Evolutionary conservation across 2,113 vertebrate species (phyloP).

Genomic region (Ceyx margarethae): DNA sequence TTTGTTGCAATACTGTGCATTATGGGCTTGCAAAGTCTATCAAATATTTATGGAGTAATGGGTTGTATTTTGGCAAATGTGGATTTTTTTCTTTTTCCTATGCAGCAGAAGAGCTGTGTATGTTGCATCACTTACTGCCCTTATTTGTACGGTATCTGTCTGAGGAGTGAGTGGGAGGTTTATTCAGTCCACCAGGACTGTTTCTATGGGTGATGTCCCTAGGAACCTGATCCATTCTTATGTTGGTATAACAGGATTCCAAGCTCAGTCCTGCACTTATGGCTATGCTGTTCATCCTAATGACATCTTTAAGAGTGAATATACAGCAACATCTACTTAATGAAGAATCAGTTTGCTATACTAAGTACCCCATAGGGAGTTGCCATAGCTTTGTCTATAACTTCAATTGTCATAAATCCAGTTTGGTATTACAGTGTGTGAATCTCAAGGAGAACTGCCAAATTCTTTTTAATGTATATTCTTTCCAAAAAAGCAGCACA

Average conservation of each 20-base stretch:
- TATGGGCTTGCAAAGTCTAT: background rate
- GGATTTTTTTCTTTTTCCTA: background rate
- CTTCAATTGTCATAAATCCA: background rate
- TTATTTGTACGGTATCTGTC: background rate
- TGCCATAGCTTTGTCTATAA: background rate
- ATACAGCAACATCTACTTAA: background rate
- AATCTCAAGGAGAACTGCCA: background rate
- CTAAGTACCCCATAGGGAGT: background rate
- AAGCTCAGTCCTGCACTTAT: background rate
- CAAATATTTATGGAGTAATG: background rate
- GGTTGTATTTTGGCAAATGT: background rate
- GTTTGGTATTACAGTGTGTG: background rate
- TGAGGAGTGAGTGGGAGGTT: background rate
- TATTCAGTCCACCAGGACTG: background rate
- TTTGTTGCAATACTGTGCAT: background rate
- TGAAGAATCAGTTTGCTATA: background rate
- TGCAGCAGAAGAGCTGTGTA: background rate
- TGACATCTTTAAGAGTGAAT: background rate
- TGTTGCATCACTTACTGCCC: background rate
- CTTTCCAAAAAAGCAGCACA: background rate
- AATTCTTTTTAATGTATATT: background rate
- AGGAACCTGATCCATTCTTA: background rate
- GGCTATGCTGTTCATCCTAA: background rate
- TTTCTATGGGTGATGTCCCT: background rate
- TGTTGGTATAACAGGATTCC: background rate